Evolutionary conservation across 2,113 vertebrate species (phyloP), one percentile per base, ranked within the genome.

Genomic region (Oncorhynchus masou): DNA sequence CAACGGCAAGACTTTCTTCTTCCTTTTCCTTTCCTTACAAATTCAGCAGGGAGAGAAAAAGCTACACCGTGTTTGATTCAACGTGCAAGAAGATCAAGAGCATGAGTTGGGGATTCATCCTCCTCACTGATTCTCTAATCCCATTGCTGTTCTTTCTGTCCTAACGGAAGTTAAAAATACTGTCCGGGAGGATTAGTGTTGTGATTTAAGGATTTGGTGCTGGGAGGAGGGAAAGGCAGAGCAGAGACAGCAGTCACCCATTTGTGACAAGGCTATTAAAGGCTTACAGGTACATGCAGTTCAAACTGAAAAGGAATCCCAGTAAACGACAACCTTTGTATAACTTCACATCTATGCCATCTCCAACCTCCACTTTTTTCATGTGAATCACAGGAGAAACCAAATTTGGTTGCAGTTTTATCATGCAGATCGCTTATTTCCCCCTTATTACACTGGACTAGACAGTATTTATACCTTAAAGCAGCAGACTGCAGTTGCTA

Each of bases 131-230:
- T 77, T 90, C 88, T 87, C 76, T 94, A 94, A 94, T 94, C 94
- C 88, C 84, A 91, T 92, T 90, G 89, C 88, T 90, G 89, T 87
- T 88, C 88, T 92, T 92, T 89, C 89, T 88, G 88, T 91, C 89
- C 84, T 73, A 92, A 85, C 76, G 34, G 85, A 84, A 89, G 92
- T 93, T 94, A 94, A 93, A 94, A 94, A 94, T 94, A 94, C 91
- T 91, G 88, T 90, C 89, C 77, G 75, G 80, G 49, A 79, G 88
- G 91, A 93, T 94, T 93, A 93, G 91, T 74, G 80, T 70, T 83
- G 91, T 88, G 88, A 89, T 93, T 92, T 92, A 93, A 86, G 78
- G 89, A 88, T 92, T 91, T 91, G 85, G 79, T 45, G 85, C 81
- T 88, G 71, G 82, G 83, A 85, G 79, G 81, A 68, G 81, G 76